phyloP scores from a whole-genome alignment of 2,797 vertebrate species.

The Prionace glauca region DNA sequence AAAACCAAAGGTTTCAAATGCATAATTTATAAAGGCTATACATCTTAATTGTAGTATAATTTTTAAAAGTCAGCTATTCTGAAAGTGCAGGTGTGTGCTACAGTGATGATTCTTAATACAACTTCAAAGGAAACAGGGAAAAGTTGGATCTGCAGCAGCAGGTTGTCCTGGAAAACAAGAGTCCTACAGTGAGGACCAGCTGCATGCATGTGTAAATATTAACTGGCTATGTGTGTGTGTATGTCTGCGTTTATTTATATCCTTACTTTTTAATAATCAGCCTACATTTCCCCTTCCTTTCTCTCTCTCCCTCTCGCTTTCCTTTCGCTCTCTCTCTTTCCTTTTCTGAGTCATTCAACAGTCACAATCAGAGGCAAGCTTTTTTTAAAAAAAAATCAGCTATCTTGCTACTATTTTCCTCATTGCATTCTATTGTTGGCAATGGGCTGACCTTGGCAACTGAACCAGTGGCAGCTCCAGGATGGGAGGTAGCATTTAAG shows the following conservation, averaged over 20 bases:
- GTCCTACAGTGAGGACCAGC: too few species aligned
- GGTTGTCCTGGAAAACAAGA: background rate
- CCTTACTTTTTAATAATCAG: background rate
- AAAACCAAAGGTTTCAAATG: background rate
- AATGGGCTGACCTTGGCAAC: constrained; percentile 5
- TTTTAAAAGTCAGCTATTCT: background rate
- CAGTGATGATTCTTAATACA: background rate
- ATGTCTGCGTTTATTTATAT: too few species aligned
- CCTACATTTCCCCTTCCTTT: background rate
- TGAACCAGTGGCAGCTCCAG: background rate
- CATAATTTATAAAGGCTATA: background rate
- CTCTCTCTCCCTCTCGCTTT: background rate
- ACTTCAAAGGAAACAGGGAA: background rate
- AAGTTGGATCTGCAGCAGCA: background rate
- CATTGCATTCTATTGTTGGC: background rate
- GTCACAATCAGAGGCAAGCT: background rate
- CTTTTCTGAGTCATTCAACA: background rate
- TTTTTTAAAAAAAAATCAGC: background rate
- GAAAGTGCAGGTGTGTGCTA: background rate
- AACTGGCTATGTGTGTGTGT: background rate
- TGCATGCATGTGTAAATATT: background rate
- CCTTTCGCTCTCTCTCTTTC: background rate
- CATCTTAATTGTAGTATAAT: background rate
- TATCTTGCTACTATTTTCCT: background rate
- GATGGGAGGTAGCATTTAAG: background rate